phyloP scores from a whole-genome alignment of 1,140 invertebrate genomes.

The Octopus bimaculoides region DNA sequence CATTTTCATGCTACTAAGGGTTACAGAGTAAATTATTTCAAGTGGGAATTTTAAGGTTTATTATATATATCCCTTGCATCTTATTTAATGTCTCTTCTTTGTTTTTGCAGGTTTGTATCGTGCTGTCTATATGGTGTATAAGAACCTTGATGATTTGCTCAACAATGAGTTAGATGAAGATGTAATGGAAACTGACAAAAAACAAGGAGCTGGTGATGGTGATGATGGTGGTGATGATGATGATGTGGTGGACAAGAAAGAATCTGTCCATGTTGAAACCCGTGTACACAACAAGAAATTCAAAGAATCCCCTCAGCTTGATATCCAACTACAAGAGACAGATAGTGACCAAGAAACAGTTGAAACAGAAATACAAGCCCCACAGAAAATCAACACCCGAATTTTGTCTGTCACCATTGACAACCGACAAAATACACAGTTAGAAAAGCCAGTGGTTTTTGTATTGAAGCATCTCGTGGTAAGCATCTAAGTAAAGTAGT shows the following conservation, averaged over 20 bases:
- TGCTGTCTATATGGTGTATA: not conserved
- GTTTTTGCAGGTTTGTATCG: not conserved
- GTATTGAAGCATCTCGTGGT: not conserved
- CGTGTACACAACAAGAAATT: not conserved
- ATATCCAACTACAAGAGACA: not conserved
- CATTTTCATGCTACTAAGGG: not conserved
- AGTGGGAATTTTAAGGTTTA: not conserved
- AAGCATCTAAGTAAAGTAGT: not conserved
- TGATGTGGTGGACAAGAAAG: not conserved
- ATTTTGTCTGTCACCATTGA: slow-evolving; percentile 2
- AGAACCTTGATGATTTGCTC: not conserved
- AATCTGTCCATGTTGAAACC: not conserved
- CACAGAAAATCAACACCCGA: slow-evolving; percentile 1
- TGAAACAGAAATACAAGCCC: not conserved
- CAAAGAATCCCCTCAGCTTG: not conserved
- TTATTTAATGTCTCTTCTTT: not conserved
- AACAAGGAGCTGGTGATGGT: not conserved
- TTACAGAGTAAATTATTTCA: not conserved
- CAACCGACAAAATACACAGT: not conserved
- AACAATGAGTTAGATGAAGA: not conserved
- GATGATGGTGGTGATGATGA: not conserved
- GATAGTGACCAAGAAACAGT: not conserved
- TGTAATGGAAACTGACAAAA: not conserved
- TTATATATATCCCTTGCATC: not conserved
- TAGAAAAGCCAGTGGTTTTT: slow-evolving; percentile 1